Evolutionary conservation across 2,113 vertebrate species (phyloP), one percentile per base, ranked within the genome.

Genomic region (Capreolus pygargus): DNA sequence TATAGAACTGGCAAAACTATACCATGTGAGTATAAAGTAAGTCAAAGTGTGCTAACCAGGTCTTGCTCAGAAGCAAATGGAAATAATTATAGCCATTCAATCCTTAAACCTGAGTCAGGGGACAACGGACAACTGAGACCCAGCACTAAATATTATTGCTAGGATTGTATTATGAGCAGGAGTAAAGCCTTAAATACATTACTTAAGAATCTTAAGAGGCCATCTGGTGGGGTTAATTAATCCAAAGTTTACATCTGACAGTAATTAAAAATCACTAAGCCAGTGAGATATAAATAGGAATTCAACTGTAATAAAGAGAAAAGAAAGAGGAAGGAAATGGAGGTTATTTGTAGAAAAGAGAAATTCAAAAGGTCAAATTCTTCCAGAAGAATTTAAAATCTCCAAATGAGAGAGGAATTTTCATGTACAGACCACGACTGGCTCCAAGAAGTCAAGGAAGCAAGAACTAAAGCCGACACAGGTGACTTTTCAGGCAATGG

Each of bases 21-120:
- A 52, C 33, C 45, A 90, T 58, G 57, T 84, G 70, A 95, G 14
- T 78, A 61, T 54, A 86, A 96, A 95, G 30, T 83, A 96, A 96
- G 50, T 79, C 79, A 86, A 86, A 57, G 36, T 76, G 39, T 89
- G 33, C 64, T 92, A 92, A 94, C 60, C n/a, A 95, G 33, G 70
- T 70, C 39, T 79, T 83, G 27, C 36, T 95, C 60, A 74, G 45
- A 96, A 33, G 91, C 47, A 93, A 96, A 96, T 97, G 87, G 92
- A 97, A 95, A 91, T 89, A 89, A 96, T 98, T 97, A 98, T 39
- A 94, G 50, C 50, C 39, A 91, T 70, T 97, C 61, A 92, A 83
- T 94, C 39, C 50, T 91, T 57, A 89, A 23, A 57, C 39, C 67
- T 70, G 33, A 93, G 60, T 92, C 70, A 86, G 16, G 9, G 91